Evolutionary conservation across 2,113 vertebrate species (phyloP).

Genomic region (Sander vitreus): DNA sequence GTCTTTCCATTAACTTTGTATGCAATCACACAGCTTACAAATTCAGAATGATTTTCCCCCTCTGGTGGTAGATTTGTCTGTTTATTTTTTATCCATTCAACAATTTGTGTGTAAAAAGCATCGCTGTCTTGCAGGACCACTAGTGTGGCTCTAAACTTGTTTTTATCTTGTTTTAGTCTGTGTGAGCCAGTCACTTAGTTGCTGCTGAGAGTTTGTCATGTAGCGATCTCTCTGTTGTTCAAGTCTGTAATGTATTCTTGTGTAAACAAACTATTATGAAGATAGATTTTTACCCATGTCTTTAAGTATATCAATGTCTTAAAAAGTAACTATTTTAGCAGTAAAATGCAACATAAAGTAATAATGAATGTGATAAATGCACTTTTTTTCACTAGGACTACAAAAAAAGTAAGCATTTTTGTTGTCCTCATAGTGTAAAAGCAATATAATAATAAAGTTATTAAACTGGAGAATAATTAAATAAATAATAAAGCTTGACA

Average conservation of each 20-base stretch:
- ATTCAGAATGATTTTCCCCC: neutral
- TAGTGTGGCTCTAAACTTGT: slow-evolving; percentile 49
- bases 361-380: slow-evolving; percentile 74
- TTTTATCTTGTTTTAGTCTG: slow-evolving; percentile 37
- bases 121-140: neutral
- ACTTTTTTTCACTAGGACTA: slow-evolving; percentile 62
- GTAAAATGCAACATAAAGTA: slow-evolving; percentile 57
- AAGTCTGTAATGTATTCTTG: slow-evolving; percentile 61
- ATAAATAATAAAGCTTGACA: slow-evolving; percentile 9
- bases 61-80: neutral
- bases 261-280: slow-evolving; percentile 38
- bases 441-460: slow-evolving; percentile 53
- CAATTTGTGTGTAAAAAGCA: neutral
- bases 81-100: neutral
- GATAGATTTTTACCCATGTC: slow-evolving; percentile 49
- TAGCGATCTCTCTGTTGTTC: slow-evolving; percentile 30
- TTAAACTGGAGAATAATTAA: slow-evolving; percentile 35
- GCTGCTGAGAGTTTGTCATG: slow-evolving; percentile 14
- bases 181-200: slow-evolving; percentile 4
- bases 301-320: slow-evolving; percentile 57
- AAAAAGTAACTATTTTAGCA: slow-evolving; percentile 54
- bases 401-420: slow-evolving; percentile 34
- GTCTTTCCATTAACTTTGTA: neutral
- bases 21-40: neutral
- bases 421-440: slow-evolving; percentile 55